A percentile compares a stretch with the other conserved stretches of the same genome.
Evolutionary conservation across 2,797 vertebrate genomes (phyloP).

Genomic region (Ctenochaetus hawaiiensis): DNA sequence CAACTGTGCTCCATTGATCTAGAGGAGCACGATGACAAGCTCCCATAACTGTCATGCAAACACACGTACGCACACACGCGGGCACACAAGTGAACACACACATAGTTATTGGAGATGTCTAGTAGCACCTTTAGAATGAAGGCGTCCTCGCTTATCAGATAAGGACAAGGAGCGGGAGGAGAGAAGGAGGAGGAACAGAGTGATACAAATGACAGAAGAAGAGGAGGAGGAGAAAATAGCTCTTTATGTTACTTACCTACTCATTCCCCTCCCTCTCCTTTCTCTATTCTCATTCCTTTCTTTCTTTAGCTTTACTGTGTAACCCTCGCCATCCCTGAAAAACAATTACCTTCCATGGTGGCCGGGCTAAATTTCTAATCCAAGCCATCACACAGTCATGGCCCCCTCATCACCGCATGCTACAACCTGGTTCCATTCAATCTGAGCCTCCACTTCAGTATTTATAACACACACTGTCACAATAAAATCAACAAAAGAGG

Average conservation of each 20-base stretch:
- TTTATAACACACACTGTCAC: conserved; percentile 47
- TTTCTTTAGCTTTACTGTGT: conserved; percentile 42
- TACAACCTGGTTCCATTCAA: conserved; percentile 64
- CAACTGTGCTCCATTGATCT: conserved; percentile 89
- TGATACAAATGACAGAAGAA: conserved; percentile 66
- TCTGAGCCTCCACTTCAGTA: conserved; percentile 47
- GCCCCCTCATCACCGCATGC: conserved; percentile 64
- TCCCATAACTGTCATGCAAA: conserved; percentile 85
- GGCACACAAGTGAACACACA: conserved; percentile 51
- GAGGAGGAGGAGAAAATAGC: conserved; percentile 52
- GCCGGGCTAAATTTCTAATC: conserved; percentile 71
- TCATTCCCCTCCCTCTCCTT: conserved; percentile 23
- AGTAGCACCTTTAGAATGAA: conserved; percentile 73
- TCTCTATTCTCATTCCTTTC: conserved; percentile 53
- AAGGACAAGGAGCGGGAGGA: conserved; percentile 70
- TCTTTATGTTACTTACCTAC: conserved; percentile 62
- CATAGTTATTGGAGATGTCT: conserved; percentile 66
- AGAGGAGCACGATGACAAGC: conserved; percentile 85
- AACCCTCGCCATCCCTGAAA: conserved; percentile 72
- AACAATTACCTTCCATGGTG: conserved; percentile 70
- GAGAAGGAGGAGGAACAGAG: conserved; percentile 64
- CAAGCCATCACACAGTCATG: conserved; percentile 66
- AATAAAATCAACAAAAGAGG: conserved; percentile 62
- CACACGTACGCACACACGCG: conserved; percentile 32
- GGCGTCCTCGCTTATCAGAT: conserved; percentile 71